Percentiles rank a stretch among this genome's conserved stretches.
phyloP scores from a whole-genome alignment of 2,113 vertebrate species.

The Mus pahari region DNA sequence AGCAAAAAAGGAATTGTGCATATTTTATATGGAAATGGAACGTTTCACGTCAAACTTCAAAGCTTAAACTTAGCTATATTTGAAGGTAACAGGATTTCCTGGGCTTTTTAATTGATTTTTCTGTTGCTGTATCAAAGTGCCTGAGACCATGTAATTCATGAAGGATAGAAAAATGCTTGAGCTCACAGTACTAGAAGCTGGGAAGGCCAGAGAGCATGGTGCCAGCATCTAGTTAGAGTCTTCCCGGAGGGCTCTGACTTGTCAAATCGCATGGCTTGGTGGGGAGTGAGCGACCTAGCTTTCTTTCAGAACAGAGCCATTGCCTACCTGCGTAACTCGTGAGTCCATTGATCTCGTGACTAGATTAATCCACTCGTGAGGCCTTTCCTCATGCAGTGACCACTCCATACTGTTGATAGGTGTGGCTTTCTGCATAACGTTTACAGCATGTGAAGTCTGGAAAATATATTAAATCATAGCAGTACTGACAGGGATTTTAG shows the following conservation, averaged over 20 bases:
- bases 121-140: neutral
- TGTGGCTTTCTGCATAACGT: neutral
- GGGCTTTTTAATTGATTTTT: neutral
- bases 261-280: neutral
- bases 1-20: neutral
- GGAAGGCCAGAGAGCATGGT: neutral
- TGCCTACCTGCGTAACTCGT: neutral
- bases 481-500: neutral
- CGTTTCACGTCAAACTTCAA: neutral
- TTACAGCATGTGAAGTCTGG: neutral
- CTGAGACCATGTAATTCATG: neutral
- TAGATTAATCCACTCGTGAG: neutral
- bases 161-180: neutral
- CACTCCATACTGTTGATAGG: neutral
- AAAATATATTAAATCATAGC: neutral
- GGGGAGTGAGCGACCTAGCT: neutral
- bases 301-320: neutral
- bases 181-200: neutral
- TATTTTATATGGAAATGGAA: conserved; percentile 12
- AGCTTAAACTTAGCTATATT: conserved; percentile 6
- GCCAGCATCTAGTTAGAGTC: neutral
- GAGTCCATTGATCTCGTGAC: neutral
- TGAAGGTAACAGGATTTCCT: neutral
- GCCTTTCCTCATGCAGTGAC: neutral
- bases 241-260: neutral